Conservation (phyloP, 1,140 invertebrate species). For the Drosophila neocordata region DNA sequence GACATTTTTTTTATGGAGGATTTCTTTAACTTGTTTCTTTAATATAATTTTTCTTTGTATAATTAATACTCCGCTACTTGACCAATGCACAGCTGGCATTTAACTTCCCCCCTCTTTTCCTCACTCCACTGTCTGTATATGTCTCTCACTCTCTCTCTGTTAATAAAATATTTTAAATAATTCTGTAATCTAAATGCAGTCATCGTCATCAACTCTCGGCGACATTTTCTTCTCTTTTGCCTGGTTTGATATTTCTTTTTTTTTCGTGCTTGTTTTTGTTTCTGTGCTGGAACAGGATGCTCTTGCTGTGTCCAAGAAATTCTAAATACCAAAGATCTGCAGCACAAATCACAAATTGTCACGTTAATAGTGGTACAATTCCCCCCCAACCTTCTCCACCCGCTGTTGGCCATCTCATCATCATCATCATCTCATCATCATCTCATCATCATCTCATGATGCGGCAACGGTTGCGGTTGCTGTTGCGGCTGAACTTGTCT, state of each 20-base stretch:
- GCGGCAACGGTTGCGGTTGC: background rate
- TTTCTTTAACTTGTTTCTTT: constrained; percentile 37
- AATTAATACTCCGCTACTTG: constrained; percentile 72
- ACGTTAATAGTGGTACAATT: constrained; percentile 71
- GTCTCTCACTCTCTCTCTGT: constrained; percentile 42
- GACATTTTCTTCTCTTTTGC: constrained; percentile 39
- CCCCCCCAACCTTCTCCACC: constrained; percentile 24
- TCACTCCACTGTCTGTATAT: background rate
- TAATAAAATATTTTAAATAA: constrained; percentile 82
- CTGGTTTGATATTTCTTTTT: constrained; percentile 1
- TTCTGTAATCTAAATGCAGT: constrained; percentile 80
- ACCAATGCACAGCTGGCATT: constrained; percentile 64
- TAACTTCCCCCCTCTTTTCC: background rate
- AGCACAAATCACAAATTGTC: constrained; percentile 81
- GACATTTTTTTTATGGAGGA: constrained; percentile 32
- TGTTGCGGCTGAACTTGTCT: constrained; percentile 39
- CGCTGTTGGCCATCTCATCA: constrained; percentile 20
- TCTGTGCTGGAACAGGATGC: constrained; percentile 44
- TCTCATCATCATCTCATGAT: constrained; percentile 23
- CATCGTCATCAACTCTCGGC: constrained; percentile 61
- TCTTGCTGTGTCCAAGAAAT: constrained; percentile 67
- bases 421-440: constrained; percentile 25
- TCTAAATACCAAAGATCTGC: constrained; percentile 75
- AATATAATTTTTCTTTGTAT: constrained; percentile 71
- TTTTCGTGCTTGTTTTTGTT: background rate